Evolutionary conservation across 64 coral and sea anemone species (phyloP), one percentile per base, ranked within the genome.

Genomic region (Orbicella faveolata): DNA sequence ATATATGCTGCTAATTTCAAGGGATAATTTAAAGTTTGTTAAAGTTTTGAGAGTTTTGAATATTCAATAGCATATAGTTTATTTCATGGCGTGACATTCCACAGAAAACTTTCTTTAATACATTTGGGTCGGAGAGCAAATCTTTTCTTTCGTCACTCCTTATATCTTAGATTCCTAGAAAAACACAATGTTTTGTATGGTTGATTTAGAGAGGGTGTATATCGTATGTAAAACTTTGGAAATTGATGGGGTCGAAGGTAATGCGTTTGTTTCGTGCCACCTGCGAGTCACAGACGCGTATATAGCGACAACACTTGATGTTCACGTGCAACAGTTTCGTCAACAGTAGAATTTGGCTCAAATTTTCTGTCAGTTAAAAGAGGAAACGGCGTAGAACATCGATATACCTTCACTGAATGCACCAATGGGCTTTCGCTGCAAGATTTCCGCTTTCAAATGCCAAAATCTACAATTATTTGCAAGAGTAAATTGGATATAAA

Each of bases 251-350:
- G 61, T 83, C 61, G 61, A 83, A 85, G 37, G 82, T 72, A 68
- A 20, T n/a, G 18, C 62, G 33, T 41, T 37, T 16, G 7, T 85
- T 11, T 30, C 44, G 25, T 25, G 67, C 34, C 82, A 85, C 82
- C 82, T 85, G 82, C 65, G 36, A 64, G 10, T 59, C 9, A 52
- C 20, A 12, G 41, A 78, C 67, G 67, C 67, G n/a, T 39, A 51
- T 78, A 78, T 76, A 78, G 16, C 8, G 39, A 23, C 35, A 9
- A 20, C 82, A 85, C 66, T 85, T 85, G 82, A 85, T 73, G 82
- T 41, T 9, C 82, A 85, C 82, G 82, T 85, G 82, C 36, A 73
- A 18, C 9, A 25, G 20, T 4, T 85, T 10, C 5, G 65, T 52
- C 65, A 85, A 72, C 39, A 72, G 65, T 41, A 48, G 6, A 51